A percentile compares a stretch with the other conserved stretches of the same genome.
Evolutionary conservation across 2,888 invertebrate genomes (phyloP).

Genomic region (Drosophila bunnanda): DNA sequence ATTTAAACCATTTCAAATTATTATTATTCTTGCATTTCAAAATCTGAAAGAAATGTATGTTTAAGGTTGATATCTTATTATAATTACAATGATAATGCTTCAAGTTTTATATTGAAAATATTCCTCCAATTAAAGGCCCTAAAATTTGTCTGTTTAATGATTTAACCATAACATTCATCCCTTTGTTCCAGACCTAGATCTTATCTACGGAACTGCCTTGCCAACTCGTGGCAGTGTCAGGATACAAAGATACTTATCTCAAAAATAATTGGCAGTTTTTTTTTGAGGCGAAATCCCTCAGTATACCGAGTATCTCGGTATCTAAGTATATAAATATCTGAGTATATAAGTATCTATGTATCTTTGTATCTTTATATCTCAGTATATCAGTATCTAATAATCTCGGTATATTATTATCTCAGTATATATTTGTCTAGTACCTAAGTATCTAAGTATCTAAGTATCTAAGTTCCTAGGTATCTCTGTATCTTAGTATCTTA

Average conservation of each 20-base stretch:
- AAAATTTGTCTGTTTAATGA: background rate
- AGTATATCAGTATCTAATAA: background rate
- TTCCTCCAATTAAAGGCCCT: background rate
- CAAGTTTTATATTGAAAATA: too few species aligned
- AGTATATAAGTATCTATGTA: background rate
- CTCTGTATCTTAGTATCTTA: background rate
- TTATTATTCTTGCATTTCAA: background rate
- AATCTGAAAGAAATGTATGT: background rate
- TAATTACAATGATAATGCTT: background rate
- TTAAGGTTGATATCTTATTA: background rate
- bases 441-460: background rate
- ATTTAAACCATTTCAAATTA: background rate
- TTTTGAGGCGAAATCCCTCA: background rate
- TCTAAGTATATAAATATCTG: too few species aligned
- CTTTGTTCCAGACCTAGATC: background rate
- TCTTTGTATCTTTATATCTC: too few species aligned
- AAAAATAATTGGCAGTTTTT: slow-evolving; percentile 22
- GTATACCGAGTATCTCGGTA: background rate
- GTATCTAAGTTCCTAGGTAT: background rate
- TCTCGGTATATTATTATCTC: too few species aligned
- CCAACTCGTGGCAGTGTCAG: slow-evolving; percentile 2
- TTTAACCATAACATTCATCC: background rate
- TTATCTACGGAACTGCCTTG: background rate
- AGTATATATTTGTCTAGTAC: background rate
- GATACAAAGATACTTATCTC: slow-evolving; percentile 4